Conservation (phyloP, 2,888 invertebrate species). For the Apamea crenata region DNA sequence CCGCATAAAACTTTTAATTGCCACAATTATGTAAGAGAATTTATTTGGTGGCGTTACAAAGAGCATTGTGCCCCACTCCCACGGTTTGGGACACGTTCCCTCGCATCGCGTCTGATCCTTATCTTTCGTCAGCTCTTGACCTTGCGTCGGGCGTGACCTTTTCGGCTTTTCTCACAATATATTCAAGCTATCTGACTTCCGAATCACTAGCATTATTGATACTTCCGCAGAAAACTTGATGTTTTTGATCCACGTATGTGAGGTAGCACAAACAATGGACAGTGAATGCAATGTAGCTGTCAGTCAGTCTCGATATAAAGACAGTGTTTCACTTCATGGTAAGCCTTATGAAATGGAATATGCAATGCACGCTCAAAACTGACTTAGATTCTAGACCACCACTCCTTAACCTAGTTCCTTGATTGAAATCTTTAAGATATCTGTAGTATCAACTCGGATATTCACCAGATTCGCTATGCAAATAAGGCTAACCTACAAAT, state of each 20-base stretch:
- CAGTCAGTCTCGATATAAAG: conserved; percentile 32
- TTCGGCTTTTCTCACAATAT: conserved; percentile 75
- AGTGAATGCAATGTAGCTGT: conserved; percentile 26
- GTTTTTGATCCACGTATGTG: conserved; percentile 42
- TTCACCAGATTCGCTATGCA: conserved; percentile 52
- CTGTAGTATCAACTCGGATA: conserved; percentile 46
- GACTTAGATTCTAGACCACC: conserved; percentile 46
- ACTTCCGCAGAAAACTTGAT: conserved; percentile 71
- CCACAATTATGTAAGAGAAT: conserved; percentile 84
- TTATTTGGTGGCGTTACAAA: conserved; percentile 79
- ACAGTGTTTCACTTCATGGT: conserved; percentile 23
- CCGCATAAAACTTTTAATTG: conserved; percentile 83
- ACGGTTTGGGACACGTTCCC: conserved; percentile 83
- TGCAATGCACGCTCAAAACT: conserved; percentile 47
- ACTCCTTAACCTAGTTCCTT: conserved; percentile 62
- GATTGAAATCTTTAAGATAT: conserved; percentile 57
- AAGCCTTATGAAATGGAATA: conserved; percentile 35
- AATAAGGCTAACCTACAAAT: conserved; percentile 55
- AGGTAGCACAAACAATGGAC: conserved; percentile 50
- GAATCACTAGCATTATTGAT: conserved; percentile 75
- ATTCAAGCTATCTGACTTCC: conserved; percentile 77
- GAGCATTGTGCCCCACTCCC: conserved; percentile 81
- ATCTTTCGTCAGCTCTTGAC: conserved; percentile 83
- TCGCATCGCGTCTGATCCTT: conserved; percentile 74
- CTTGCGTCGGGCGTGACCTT: conserved; percentile 83